These are phyloP conservation scores for Tillus elongatus DNA, from an alignment of 2,888 invertebrate genomes.

Conservation along the genomic window DNA sequence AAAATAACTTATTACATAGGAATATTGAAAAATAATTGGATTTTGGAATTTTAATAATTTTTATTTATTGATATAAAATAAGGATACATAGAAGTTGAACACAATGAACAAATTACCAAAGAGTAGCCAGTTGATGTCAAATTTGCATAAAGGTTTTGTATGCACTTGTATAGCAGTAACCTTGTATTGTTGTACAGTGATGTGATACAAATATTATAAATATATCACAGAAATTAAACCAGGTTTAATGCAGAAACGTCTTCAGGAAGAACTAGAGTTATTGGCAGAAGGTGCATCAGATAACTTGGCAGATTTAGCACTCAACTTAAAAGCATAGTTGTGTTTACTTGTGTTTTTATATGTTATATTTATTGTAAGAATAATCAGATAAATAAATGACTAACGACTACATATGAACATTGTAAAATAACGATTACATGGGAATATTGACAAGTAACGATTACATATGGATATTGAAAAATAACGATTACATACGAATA, in stretches of 20 bases:
- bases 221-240: slow-evolving; percentile 47
- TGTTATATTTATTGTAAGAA: no score
- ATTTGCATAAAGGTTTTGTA: slow-evolving; percentile 49
- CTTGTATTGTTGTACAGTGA: slow-evolving; percentile 42
- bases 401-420: no score
- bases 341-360: neutral
- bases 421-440: no score
- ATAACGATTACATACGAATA: no score
- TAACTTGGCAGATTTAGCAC: slow-evolving; percentile 36
- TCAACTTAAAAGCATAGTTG: neutral
- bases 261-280: slow-evolving; percentile 39
- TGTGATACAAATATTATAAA: slow-evolving; percentile 43
- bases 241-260: slow-evolving; percentile 33
- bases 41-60: no score
- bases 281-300: slow-evolving; percentile 43
- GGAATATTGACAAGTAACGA: no score
- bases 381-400: no score
- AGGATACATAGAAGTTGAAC: neutral
- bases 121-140: slow-evolving; percentile 40
- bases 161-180: slow-evolving; percentile 48
- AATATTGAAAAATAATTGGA: no score
- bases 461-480: no score
- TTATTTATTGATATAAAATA: no score
- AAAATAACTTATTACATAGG: no score
- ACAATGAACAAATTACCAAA: slow-evolving; percentile 38